phyloP scores from a whole-genome alignment of 2,888 invertebrate species.

The Operophtera brumata region DNA sequence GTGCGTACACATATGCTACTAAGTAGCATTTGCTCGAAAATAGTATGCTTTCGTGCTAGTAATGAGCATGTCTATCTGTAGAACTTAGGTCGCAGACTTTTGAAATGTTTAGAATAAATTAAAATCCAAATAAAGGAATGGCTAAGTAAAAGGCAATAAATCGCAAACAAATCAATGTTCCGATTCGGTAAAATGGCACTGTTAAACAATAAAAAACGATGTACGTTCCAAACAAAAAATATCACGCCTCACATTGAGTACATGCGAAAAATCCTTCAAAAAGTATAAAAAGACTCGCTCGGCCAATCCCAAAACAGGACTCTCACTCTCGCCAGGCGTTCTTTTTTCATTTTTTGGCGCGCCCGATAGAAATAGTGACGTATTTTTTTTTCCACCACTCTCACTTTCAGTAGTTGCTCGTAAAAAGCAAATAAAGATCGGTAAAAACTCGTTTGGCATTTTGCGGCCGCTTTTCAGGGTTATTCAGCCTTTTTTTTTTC shows the following conservation, averaged over 20 bases:
- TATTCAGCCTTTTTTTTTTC: conserved; percentile 55
- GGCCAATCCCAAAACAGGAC: conserved; percentile 72
- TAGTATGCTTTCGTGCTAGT: no score
- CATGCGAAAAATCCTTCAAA: conserved; percentile 38
- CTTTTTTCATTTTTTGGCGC: conserved; percentile 58
- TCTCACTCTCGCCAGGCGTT: conserved; percentile 63
- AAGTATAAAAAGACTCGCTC: conserved; percentile 51
- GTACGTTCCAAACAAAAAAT: conserved; percentile 14
- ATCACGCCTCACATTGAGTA: conserved; percentile 24
- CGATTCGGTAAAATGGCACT: conserved; percentile 3
- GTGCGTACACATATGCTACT: no score
- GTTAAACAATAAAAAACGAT: conserved; percentile 17
- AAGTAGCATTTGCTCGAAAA: no score
- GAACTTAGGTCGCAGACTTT: no score
- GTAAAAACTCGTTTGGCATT: conserved; percentile 66
- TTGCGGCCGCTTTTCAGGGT: conserved; percentile 61
- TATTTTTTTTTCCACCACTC: conserved; percentile 70
- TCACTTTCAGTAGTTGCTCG: conserved; percentile 71
- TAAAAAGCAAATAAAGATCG: conserved; percentile 76
- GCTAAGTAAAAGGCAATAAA: not conserved
- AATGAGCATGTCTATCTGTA: no score
- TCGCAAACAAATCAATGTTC: not conserved
- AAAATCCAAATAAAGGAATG: not conserved
- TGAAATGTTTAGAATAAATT: no score
- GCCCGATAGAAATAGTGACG: conserved; percentile 77